Evolutionary conservation across 2,888 invertebrate species (phyloP).

Genomic region (Drosophila quinaria): DNA sequence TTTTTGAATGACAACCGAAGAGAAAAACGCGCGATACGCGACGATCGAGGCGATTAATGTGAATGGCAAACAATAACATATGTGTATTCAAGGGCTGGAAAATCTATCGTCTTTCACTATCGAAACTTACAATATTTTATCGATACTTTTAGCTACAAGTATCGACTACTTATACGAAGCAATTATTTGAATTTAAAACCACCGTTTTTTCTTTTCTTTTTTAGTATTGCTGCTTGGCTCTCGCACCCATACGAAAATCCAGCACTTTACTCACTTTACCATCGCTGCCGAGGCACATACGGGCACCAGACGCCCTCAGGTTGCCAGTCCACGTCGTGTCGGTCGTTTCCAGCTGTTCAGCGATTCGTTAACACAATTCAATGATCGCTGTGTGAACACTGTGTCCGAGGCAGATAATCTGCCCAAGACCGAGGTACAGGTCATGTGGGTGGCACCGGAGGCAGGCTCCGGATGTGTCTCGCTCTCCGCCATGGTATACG

Average conservation of each 20-base stretch:
- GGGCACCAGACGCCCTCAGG: conserved; percentile 75
- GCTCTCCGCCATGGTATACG: conserved; percentile 95
- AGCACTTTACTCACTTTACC: conserved; percentile 93
- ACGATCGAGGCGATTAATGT: neutral
- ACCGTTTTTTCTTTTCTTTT: conserved; percentile 18
- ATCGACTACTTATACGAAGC: conserved; percentile 9
- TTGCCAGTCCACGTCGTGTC: conserved; percentile 87
- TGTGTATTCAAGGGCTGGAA: neutral
- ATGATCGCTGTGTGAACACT: conserved; percentile 94
- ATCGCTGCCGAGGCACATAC: conserved; percentile 88
- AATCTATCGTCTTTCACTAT: conserved; percentile 1
- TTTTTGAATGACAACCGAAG: conserved; percentile 12
- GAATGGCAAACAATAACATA: neutral
- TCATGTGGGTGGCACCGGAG: conserved; percentile 96
- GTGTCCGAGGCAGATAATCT: conserved; percentile 92
- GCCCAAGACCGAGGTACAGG: conserved; percentile 93
- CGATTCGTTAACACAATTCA: conserved; percentile 88
- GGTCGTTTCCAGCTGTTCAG: conserved; percentile 91
- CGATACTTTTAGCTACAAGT: neutral
- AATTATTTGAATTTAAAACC: neutral
- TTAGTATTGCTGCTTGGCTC: conserved; percentile 90
- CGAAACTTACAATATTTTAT: conserved; percentile 2
- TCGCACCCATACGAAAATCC: conserved; percentile 88
- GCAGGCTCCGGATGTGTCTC: conserved; percentile 94
- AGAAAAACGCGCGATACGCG: conserved; percentile 28